phyloP scores from a whole-genome alignment of 2,888 invertebrate species.

The Drosophila neoperkinsi region DNA sequence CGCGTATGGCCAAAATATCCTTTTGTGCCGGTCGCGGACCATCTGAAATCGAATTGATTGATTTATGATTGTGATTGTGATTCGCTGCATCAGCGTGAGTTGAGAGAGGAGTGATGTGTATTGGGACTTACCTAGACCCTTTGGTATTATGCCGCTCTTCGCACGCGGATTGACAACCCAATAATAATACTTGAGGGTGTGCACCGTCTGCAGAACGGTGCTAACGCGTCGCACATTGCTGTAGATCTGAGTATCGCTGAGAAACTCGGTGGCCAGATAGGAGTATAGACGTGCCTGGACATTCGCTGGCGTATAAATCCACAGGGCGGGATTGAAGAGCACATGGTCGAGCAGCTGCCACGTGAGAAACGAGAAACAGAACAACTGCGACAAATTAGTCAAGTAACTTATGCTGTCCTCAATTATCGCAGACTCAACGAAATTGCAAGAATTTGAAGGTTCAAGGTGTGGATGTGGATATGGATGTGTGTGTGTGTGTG shows the following conservation, averaged over 20 bases:
- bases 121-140: constrained; percentile 92
- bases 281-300: constrained; percentile 98
- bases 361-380: constrained; percentile 95
- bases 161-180: constrained; percentile 98
- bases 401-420: constrained; percentile 86
- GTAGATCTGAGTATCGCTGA: constrained; percentile 98
- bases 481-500: not conserved
- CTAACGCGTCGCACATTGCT: constrained; percentile 98
- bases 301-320: constrained; percentile 99
- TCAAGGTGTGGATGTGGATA: constrained; percentile 6
- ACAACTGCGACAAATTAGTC: constrained; percentile 90
- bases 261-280: constrained; percentile 99
- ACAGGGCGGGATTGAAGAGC: constrained; percentile 99
- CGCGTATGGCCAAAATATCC: constrained; percentile 96
- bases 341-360: constrained; percentile 99
- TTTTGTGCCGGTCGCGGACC: constrained; percentile 97
- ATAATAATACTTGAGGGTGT: constrained; percentile 99
- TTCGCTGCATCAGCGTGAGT: not conserved
- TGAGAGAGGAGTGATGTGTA: fast-evolving
- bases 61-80: not conserved
- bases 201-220: constrained; percentile 98
- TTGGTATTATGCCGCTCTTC: constrained; percentile 97
- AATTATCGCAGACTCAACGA: constrained; percentile 57
- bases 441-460: constrained; percentile 27
- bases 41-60: constrained; percentile 86